Percentiles rank a stretch among this genome's conserved stretches.
These are phyloP conservation scores for Eidolon dupreanum DNA, from an alignment of 2,797 vertebrate species.

Conservation along the genomic window DNA sequence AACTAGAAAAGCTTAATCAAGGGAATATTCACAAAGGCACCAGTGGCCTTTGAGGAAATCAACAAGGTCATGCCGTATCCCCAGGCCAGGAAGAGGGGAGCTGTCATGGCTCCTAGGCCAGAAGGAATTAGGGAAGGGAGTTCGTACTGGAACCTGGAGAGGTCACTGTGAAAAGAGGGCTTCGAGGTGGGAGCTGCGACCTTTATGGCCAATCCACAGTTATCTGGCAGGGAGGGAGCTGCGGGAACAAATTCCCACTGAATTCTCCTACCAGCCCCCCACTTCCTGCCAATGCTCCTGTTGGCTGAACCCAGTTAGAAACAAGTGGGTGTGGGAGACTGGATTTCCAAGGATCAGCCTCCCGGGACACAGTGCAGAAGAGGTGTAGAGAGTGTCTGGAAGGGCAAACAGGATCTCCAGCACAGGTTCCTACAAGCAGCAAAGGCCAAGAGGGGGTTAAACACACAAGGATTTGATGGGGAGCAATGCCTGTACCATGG, in stretches of 20 bases:
- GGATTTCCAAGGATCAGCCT: background rate
- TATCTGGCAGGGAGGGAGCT: background rate
- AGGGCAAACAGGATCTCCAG: background rate
- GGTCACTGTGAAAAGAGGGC: background rate
- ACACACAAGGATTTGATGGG: background rate
- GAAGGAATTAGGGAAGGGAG: background rate
- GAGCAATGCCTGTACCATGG: background rate
- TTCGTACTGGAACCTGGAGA: background rate
- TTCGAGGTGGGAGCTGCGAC: background rate
- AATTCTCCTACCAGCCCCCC: too few relatives aligned
- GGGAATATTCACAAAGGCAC: background rate
- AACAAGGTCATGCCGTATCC: background rate
- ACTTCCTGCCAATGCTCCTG: background rate
- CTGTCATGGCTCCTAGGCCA: background rate
- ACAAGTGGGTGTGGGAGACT: background rate
- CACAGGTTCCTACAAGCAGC: background rate
- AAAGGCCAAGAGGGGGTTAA: background rate
- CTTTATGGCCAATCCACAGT: background rate
- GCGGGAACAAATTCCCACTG: background rate
- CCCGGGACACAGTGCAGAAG: background rate
- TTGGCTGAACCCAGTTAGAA: background rate
- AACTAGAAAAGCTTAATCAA: background rate
- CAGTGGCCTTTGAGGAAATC: background rate
- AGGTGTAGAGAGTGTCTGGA: accelerated
- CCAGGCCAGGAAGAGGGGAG: background rate